phyloP scores from a whole-genome alignment of 2,888 invertebrate species.

The Cryptosula pallasiana region DNA sequence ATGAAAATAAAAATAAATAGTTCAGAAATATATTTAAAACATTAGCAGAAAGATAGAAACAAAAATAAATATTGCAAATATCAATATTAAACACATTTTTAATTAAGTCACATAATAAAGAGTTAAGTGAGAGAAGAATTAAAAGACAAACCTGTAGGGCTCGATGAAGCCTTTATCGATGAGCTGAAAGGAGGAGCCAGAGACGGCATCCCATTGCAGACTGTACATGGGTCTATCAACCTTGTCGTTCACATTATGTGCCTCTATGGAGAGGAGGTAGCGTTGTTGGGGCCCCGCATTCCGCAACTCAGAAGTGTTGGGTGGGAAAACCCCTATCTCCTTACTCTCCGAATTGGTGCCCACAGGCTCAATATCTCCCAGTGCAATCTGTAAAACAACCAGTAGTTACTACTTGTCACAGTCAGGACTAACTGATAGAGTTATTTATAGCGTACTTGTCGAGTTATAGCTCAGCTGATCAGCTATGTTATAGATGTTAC shows the following conservation, averaged over 20 bases:
- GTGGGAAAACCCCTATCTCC: not conserved
- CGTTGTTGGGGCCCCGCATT: not conserved
- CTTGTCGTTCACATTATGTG: not conserved
- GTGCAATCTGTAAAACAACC: too few relatives aligned
- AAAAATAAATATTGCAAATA: too few relatives aligned
- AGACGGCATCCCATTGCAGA: not conserved
- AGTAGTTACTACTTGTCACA: too few relatives aligned
- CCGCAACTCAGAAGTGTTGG: not conserved
- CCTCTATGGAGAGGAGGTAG: not conserved
- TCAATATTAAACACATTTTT: too few relatives aligned
- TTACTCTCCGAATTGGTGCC: not conserved
- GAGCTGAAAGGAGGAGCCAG: not conserved
- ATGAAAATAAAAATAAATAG: too few relatives aligned
- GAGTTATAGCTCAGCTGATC: too few relatives aligned
- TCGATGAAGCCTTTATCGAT: not conserved
- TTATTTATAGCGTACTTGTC: too few relatives aligned
- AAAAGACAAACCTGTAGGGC: slow-evolving; percentile 5
- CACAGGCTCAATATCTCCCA: not conserved
- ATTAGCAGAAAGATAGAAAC: too few relatives aligned
- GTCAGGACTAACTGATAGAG: too few relatives aligned
- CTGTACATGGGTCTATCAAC: not conserved
- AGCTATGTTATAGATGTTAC: too few relatives aligned
- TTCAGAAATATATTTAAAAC: too few relatives aligned
- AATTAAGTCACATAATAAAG: too few relatives aligned
- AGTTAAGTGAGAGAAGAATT: not conserved